Percentiles rank a stretch among this genome's conserved stretches.
These are phyloP conservation scores for Campoletis raptor DNA, from an alignment of 2,888 invertebrate species.

Conservation along the genomic window DNA sequence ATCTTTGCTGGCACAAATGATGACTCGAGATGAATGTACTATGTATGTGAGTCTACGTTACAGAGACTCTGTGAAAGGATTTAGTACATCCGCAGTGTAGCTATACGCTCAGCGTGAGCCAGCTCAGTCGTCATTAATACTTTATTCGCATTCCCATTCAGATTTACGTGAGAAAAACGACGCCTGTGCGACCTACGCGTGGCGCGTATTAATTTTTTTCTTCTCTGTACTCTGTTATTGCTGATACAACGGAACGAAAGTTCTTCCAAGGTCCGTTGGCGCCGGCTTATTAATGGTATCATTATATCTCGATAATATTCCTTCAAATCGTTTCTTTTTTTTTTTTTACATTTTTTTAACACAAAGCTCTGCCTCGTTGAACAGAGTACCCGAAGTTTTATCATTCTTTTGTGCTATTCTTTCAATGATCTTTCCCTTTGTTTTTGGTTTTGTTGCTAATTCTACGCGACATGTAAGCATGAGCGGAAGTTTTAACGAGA, in stretches of 20 bases:
- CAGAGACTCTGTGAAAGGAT: constrained; percentile 19
- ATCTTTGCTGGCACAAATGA: constrained; percentile 17
- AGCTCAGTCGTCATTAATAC: constrained; percentile 22
- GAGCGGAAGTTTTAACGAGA: constrained; percentile 62
- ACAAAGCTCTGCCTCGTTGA: not conserved
- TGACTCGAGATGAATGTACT: not conserved
- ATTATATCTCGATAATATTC: not conserved
- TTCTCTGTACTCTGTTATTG: constrained; percentile 1
- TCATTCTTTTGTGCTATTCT: not conserved
- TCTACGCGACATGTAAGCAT: constrained; percentile 41
- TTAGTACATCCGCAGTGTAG: constrained; percentile 16
- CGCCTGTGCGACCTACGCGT: constrained; percentile 27
- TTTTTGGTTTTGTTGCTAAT: constrained; percentile 3
- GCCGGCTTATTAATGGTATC: not conserved
- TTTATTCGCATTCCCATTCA: constrained; percentile 31
- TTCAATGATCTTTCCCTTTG: not conserved
- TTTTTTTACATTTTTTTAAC: not conserved
- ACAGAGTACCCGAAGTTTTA: not conserved
- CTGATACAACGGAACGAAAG: not conserved
- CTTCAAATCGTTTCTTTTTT: not conserved
- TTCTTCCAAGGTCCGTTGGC: not conserved
- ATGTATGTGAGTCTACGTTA: not conserved
- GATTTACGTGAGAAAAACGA: constrained; percentile 52
- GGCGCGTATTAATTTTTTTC: constrained; percentile 36
- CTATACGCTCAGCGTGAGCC: not conserved